Conservation (phyloP, 2,797 vertebrate species). For the Sibirionetta formosa region DNA sequence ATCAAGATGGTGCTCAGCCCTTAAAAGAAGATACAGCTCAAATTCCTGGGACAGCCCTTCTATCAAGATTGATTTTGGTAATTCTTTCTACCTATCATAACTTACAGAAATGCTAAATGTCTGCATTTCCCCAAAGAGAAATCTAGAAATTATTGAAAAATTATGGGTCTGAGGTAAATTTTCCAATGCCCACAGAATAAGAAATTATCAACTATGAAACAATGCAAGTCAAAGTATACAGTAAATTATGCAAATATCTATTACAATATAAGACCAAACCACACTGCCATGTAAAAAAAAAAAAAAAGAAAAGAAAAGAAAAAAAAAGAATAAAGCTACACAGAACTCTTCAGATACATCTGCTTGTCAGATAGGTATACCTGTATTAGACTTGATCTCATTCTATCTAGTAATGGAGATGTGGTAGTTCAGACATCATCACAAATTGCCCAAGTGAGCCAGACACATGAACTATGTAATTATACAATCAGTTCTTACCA, state of each 20-base stretch:
- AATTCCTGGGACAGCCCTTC: not conserved
- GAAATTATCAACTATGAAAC: not conserved
- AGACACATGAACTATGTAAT: not conserved
- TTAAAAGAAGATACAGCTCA: slow-evolving; percentile 1
- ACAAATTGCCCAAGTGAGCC: not conserved
- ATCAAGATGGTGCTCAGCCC: slow-evolving; percentile 50
- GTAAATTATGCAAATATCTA: not conserved
- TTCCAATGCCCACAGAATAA: not conserved
- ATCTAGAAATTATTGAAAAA: not conserved
- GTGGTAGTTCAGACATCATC: fast-evolving
- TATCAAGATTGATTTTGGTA: not conserved
- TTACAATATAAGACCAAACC: not conserved
- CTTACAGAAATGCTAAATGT: not conserved
- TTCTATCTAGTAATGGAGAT: not conserved
- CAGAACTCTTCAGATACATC: not conserved
- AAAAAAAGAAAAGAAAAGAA: not conserved
- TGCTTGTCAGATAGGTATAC: not conserved
- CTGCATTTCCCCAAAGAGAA: not conserved
- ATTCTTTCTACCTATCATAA: not conserved
- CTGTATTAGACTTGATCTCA: not conserved
- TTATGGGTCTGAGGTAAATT: not conserved
- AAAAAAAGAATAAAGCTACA: not conserved
- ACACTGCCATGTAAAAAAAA: not conserved
- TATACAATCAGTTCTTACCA: not conserved
- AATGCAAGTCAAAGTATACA: not conserved